Evolutionary conservation across 2,797 vertebrate species (phyloP).

Genomic region (Chaunax sp.): DNA sequence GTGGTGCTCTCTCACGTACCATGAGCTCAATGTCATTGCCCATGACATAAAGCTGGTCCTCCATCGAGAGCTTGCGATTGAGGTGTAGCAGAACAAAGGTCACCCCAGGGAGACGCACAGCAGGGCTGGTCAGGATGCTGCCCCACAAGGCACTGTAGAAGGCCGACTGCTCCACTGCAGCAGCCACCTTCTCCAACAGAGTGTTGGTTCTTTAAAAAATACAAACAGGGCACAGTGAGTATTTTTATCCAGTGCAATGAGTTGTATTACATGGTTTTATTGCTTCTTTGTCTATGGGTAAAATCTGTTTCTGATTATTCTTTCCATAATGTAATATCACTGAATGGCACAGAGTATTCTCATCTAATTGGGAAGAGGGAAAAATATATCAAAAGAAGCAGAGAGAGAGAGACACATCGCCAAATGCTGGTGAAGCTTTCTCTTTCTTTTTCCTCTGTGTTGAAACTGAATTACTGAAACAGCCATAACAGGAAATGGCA

Average conservation of each 20-base stretch:
- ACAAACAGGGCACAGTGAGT: conserved; percentile 7
- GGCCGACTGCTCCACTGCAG: conserved; percentile 95
- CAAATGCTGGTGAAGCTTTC: not conserved
- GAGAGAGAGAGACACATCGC: not conserved
- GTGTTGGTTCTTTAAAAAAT: conserved; percentile 89
- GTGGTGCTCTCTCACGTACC: conserved; percentile 78
- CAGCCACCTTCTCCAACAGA: conserved; percentile 95
- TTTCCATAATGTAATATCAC: not conserved
- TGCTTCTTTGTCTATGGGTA: too few species aligned
- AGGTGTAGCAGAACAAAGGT: conserved; percentile 96
- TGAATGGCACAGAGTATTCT: not conserved
- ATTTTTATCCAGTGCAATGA: not conserved
- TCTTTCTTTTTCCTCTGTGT: not conserved
- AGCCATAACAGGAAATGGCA: conserved; percentile 11
- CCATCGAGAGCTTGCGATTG: conserved; percentile 98
- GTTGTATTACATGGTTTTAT: not conserved
- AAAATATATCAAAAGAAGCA: not conserved
- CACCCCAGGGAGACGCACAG: conserved; percentile 95
- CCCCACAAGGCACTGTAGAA: conserved; percentile 99
- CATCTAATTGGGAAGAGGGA: not conserved
- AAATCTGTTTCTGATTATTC: too few species aligned
- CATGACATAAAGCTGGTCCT: conserved; percentile 98
- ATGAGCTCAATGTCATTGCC: conserved; percentile 98
- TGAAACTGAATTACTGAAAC: not conserved
- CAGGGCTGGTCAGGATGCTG: conserved; percentile 97